phyloP scores from a whole-genome alignment of 2,797 vertebrate species.

The Lagorchestes hirsutus region DNA sequence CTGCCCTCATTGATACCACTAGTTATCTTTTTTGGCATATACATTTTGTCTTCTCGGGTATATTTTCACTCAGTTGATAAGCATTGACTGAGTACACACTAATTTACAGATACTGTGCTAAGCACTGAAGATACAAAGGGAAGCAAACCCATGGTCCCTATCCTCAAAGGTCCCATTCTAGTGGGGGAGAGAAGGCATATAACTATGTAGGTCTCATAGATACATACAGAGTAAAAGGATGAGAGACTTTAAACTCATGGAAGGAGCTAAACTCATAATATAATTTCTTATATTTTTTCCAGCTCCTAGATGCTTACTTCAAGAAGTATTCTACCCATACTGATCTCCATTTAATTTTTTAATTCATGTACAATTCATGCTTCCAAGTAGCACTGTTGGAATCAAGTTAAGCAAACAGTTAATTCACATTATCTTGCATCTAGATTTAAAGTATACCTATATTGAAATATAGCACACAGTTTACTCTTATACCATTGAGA shows the following conservation, averaged over 20 bases:
- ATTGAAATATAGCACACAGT: constrained; percentile 4
- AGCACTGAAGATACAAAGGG: background rate
- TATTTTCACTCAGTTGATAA: background rate
- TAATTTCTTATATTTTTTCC: background rate
- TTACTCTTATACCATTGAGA: background rate
- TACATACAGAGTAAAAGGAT: background rate
- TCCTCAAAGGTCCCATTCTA: background rate
- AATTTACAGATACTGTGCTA: background rate
- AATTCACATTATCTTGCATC: background rate
- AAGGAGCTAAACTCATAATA: background rate
- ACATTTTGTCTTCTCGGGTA: background rate
- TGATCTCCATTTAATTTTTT: constrained; percentile 61
- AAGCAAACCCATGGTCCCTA: background rate
- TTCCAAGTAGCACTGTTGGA: constrained; percentile 31
- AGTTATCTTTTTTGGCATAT: background rate
- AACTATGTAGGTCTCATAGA: background rate
- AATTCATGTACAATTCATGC: constrained; percentile 32
- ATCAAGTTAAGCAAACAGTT: constrained; percentile 19
- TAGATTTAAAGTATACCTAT: background rate
- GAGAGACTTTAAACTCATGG: background rate
- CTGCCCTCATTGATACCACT: background rate
- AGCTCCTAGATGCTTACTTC: constrained; percentile 17
- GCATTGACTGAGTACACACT: background rate
- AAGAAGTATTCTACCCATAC: constrained; percentile 38
- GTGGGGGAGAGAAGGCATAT: background rate